phyloP scores from a whole-genome alignment of 1,140 invertebrate species.

The Antheraea mylitta region DNA sequence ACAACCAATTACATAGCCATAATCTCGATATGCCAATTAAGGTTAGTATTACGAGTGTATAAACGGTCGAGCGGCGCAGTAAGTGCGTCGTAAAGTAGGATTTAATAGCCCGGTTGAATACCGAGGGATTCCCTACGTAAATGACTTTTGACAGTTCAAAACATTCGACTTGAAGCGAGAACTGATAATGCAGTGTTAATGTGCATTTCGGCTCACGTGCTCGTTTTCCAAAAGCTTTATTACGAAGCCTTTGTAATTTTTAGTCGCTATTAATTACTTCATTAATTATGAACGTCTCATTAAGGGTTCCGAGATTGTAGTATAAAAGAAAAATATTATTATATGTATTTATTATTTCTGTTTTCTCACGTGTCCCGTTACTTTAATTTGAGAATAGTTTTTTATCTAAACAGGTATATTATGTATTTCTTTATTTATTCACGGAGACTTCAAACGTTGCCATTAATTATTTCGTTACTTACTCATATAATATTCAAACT shows the following conservation, averaged over 20 bases:
- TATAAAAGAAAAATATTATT: background rate
- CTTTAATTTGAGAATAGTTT: slow-evolving; percentile 2
- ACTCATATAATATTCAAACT: background rate
- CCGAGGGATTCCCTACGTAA: slow-evolving; percentile 37
- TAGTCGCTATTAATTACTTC: background rate
- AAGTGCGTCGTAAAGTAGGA: slow-evolving; percentile 57
- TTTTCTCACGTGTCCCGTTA: background rate
- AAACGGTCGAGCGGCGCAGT: slow-evolving; percentile 33
- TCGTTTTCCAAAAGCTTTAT: background rate
- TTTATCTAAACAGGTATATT: background rate
- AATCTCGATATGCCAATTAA: slow-evolving; percentile 73
- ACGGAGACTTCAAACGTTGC: background rate
- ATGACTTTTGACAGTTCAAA: slow-evolving; percentile 9
- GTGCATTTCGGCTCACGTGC: background rate
- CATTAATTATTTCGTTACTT: background rate
- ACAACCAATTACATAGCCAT: slow-evolving; percentile 51
- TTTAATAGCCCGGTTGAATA: slow-evolving; percentile 48
- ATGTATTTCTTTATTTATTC: background rate
- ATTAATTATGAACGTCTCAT: background rate
- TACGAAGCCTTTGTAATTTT: background rate
- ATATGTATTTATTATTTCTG: background rate
- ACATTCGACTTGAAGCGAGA: background rate
- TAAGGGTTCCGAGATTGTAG: background rate
- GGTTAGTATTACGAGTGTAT: slow-evolving; percentile 58
- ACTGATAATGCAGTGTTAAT: slow-evolving; percentile 2